Base-by-base conservation (phyloP, 2,888 invertebrate species). In the Drosophila heteroneura region DNA sequence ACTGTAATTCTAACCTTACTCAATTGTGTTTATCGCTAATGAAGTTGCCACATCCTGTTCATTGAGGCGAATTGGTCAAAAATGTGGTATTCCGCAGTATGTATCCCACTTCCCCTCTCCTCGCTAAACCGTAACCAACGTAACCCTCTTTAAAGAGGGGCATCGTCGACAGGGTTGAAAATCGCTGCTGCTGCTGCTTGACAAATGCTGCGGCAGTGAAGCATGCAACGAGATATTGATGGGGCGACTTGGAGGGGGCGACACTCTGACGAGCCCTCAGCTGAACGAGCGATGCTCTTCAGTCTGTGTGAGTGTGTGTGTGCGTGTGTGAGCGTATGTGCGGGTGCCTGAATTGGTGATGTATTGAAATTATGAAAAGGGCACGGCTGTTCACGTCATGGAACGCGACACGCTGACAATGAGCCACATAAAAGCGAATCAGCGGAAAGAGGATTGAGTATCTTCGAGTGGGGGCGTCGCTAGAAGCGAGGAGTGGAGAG, bases 321-420 rank as follows among this genome's bases (percentile, higher is more conserved):
- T 28, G 51, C 19, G 65, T 30, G 49, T 28, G 61, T 32, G 51
- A 28, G 47, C 28, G 65, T 62, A 12, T 41, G 76, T 62, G 67
- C 61, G 63, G 60, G 61, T 74, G 74, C 67, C 57, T 52, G 61
- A 41, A 37, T 65, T 61, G 73, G 64, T 73, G 87, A 85, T 84
- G 88, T 78, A 85, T 84, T 80, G 90, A 89, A 89, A 85, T 85
- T 85, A 89, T 87, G 87, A 89, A 87, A 74, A 83, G 82, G 84
- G 84, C 83, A 79, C 86, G 69, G 68, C 80, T 73, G 77, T 63
- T 65, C 74, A 78, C 74, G 77, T 73, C 79, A 81, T 49, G 79
- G 81, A 81, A 73, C 81, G 72, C 72, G 54, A 64, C 60, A 76
- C 84, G 70, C 66, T 83, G 82, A 84, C 89, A 84, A 84, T 84